Evolutionary conservation across 92 coral and sea anemone genomes (phyloP).

Genomic region (Phenganax marumi): DNA sequence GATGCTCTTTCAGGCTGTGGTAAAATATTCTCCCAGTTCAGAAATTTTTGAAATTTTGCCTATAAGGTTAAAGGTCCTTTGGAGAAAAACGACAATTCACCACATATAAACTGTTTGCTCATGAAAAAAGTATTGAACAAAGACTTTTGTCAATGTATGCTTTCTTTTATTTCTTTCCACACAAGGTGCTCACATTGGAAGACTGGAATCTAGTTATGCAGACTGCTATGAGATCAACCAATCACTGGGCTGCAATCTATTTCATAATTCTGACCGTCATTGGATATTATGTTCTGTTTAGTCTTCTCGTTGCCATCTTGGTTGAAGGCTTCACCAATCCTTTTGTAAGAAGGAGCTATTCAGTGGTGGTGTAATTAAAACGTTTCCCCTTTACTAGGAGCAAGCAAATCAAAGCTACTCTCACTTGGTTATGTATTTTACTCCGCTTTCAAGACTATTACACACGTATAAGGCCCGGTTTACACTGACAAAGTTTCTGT

Average conservation of each 20-base stretch:
- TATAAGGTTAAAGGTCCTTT: no score
- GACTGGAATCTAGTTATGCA: conserved; percentile 97
- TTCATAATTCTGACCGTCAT: conserved; percentile 82
- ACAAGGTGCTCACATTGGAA: conserved; percentile 86
- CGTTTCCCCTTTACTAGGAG: no score
- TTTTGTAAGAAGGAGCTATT: conserved; percentile 55
- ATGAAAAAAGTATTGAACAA: background rate
- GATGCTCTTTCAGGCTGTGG: no score
- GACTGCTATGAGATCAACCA: conserved; percentile 83
- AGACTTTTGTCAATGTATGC: background rate
- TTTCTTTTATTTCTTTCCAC: background rate
- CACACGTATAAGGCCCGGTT: no score
- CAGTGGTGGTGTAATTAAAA: no score
- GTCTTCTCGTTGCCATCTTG: conserved; percentile 88
- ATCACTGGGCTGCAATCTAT: conserved; percentile 87
- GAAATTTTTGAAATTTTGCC: no score
- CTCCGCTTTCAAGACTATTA: no score
- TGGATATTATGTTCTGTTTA: conserved; percentile 89
- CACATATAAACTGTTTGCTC: background rate
- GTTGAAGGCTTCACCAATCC: conserved; percentile 94
- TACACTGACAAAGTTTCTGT: no score
- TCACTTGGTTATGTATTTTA: no score
- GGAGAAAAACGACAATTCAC: background rate
- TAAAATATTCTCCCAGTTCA: no score
- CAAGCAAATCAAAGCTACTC: no score